Evolutionary conservation across 2,797 vertebrate species (phyloP), one percentile per base, ranked within the genome.

Genomic region (Cygnus olor): DNA sequence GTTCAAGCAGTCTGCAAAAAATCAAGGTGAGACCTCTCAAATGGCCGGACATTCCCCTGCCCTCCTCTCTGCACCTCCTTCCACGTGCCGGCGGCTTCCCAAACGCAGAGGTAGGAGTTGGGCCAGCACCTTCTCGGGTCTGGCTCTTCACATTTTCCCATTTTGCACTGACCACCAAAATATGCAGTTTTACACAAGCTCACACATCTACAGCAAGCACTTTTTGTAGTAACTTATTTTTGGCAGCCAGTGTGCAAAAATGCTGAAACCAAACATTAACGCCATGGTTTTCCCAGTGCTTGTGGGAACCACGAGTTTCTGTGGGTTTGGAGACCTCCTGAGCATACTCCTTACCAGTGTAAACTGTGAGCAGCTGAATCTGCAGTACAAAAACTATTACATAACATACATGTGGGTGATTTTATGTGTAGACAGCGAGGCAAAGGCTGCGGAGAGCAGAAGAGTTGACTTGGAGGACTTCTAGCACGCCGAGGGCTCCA

Each of bases 291-390:
- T 18, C 73, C 18, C 61, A 36, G 5, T 3, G 53, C 30, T n/a
- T 1, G 22, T 42, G 44, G 53, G 53, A 80, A 66, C 40, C 3
- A 1, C 2, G 8, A 3, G 3, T 25, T 66, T 56, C 51, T 21
- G 5, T 2, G 0, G 0, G 7, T 3, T 4, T 11, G 32, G 8
- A 80, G 61, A 30, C 14, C 8, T 68, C 36, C n/a, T 0, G 2
- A 28, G 64, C 2, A 0, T 45, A 28, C 25, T 66, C n/a, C 65
- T 24, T 57, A 65, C 10, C 36, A 16, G 45, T 11, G 25, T 45
- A 44, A 65, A 32, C 20, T 19, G 24, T 0, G 5, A 34, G 51
- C 14, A 47, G 51, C 40, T 3, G 9, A 53, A 53, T 53, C 51
- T 27, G 51, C 51, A 16, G 51, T 53, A 53, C 44, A 54, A 81